Percentiles rank a stretch among this genome's conserved stretches.
These are phyloP conservation scores for Cygnus atratus DNA, from an alignment of 2,113 vertebrate species.

Conservation along the genomic window DNA sequence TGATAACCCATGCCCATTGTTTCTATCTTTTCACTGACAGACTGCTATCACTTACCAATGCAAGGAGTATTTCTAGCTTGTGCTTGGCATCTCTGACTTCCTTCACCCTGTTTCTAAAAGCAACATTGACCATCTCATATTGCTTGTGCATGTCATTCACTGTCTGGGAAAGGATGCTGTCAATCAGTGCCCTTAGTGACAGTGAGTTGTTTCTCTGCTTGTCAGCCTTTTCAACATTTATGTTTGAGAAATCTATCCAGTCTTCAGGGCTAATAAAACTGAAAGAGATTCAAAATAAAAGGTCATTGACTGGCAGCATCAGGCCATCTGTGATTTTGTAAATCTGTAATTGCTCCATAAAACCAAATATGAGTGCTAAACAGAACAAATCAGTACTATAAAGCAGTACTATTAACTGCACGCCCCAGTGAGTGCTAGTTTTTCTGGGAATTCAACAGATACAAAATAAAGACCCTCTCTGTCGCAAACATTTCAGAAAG, in stretches of 20 bases:
- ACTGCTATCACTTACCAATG: constrained; percentile 71
- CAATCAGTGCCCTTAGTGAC: constrained; percentile 78
- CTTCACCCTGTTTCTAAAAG: constrained; percentile 77
- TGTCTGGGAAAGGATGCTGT: constrained; percentile 84
- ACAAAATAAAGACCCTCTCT: background rate
- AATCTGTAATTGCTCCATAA: background rate
- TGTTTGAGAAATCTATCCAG: constrained; percentile 85
- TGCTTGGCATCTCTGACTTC: constrained; percentile 83
- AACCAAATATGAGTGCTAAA: background rate
- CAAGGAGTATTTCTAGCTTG: constrained; percentile 84
- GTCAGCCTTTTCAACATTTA: constrained; percentile 85
- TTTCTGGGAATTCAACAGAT: background rate
- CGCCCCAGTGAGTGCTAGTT: background rate
- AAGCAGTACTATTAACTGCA: background rate
- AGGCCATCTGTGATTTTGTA: background rate
- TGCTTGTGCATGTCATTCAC: constrained; percentile 79
- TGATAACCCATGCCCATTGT: background rate
- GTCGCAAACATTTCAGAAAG: background rate
- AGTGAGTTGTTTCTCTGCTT: constrained; percentile 85
- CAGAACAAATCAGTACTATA: background rate
- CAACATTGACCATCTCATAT: constrained; percentile 68
- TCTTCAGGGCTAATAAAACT: constrained; percentile 80
- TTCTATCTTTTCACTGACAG: background rate
- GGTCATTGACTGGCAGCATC: background rate
- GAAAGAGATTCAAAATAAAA: constrained; percentile 15